Evolutionary conservation across 1,140 invertebrate genomes (phyloP).

Genomic region (Drosophila insularis): DNA sequence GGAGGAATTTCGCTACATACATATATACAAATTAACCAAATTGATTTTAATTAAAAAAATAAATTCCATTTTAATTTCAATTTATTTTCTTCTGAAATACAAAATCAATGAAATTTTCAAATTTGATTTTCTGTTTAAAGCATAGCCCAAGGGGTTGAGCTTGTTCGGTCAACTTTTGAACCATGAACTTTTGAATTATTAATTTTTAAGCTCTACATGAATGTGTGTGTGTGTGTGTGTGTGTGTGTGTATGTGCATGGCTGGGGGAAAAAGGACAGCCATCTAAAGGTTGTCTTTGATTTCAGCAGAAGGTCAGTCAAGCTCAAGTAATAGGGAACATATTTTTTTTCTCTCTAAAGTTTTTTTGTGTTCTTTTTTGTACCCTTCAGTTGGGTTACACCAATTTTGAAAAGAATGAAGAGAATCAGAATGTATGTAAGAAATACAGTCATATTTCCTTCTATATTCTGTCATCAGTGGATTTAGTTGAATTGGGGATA

Average conservation of each 20-base stretch:
- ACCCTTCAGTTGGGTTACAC: background rate
- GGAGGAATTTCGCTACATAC: background rate
- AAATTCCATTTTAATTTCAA: background rate
- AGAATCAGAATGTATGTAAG: too few relatives aligned
- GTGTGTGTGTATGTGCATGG: constrained; percentile 24
- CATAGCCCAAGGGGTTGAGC: constrained; percentile 14
- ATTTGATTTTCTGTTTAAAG: constrained; percentile 48
- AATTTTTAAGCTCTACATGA: constrained; percentile 73
- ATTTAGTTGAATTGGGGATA: too few relatives aligned
- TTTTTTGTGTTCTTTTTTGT: background rate
- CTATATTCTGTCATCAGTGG: too few relatives aligned
- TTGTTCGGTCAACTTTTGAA: constrained; percentile 44
- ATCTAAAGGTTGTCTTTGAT: constrained; percentile 57
- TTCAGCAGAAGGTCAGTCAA: constrained; percentile 67
- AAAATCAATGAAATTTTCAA: constrained; percentile 38
- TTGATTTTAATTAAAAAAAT: constrained; percentile 56
- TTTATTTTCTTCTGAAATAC: constrained; percentile 28
- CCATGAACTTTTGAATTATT: constrained; percentile 76
- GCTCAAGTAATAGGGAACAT: constrained; percentile 59
- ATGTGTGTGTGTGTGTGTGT: constrained; percentile 12
- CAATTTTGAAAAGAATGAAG: too few relatives aligned
- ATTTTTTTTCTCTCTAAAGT: constrained; percentile 20
- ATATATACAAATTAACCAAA: constrained; percentile 34
- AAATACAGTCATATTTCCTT: too few relatives aligned
- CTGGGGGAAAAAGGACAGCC: constrained; percentile 29